Evolutionary conservation across 2,888 invertebrate species (phyloP).

Genomic region (Leptura quadrifasciata): DNA sequence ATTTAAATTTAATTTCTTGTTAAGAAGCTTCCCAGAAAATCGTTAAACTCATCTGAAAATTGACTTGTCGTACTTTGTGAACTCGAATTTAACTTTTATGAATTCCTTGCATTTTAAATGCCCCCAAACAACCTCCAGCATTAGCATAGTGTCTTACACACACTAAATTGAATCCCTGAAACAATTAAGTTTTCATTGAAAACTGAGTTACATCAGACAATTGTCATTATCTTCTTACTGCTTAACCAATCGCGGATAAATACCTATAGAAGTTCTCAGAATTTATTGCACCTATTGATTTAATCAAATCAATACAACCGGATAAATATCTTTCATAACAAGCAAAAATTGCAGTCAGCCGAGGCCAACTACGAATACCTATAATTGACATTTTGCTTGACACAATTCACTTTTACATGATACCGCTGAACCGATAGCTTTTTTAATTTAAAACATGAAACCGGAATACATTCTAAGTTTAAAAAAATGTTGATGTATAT

Average conservation of each 20-base stretch:
- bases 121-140: not conserved
- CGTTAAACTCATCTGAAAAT: not conserved
- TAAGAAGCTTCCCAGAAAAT: not conserved
- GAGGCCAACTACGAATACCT: too few relatives aligned
- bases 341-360: too few relatives aligned
- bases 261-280: not conserved
- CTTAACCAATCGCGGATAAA: not conserved
- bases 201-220: too few relatives aligned
- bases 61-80: not conserved
- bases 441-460: too few relatives aligned
- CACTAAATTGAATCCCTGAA: not conserved
- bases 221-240: not conserved
- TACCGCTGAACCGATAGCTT: too few relatives aligned
- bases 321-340: too few relatives aligned
- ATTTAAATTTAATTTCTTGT: not conserved
- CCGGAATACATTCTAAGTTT: too few relatives aligned
- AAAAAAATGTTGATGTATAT: too few relatives aligned
- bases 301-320: too few relatives aligned
- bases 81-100: not conserved
- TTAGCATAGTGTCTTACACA: not conserved
- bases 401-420: too few relatives aligned
- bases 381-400: too few relatives aligned
- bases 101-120: not conserved
- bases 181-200: not conserved
- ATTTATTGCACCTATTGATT: too few relatives aligned